Base-by-base conservation (phyloP, 2,797 vertebrate species). In the Pangasius larnaudii region DNA sequence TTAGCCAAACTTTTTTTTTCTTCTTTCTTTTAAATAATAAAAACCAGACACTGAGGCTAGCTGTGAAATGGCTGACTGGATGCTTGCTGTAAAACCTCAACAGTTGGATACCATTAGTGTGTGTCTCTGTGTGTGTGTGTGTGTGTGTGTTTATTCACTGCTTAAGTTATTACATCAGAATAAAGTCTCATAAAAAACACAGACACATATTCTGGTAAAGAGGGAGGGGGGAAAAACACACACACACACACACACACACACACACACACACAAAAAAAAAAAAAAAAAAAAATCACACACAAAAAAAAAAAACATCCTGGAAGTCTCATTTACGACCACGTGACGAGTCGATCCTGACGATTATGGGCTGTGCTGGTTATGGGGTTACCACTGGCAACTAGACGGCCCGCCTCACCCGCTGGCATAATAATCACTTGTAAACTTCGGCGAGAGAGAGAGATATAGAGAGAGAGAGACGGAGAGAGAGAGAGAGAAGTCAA, bases 61-160 rank as follows among this genome's bases (percentile, higher is more conserved):
- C 93, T 94, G 93, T 93, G 91, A 93, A 91, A 92, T 71, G 89
- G 89, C 92, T 91, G 89, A 92, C 93, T 93, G 91, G 91, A 94
- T 94, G 94, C 94, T 94, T 94, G 93, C 93, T 91, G 93, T 93
- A 93, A 95, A 86, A 94, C 91, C 93, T 92, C 88, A 88, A 93
- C 92, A 93, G 92, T 92, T 90, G 93, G 94, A 92, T 93, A 86
- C 91, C 92, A 90, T 89, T 81, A 82, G 71, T 39, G 51, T 27
- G 33, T 22, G 4, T 22, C 13, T 87, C 51, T 59, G 65, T 58
- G 77, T 79, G 16, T 78, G 75, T 78, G 46, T 56, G 33, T 56
- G 13, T 53, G 53, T 65, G 83, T 46, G 83, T 87, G 85, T 85
- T 61, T 86, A 30, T 61, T 59, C 75, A 71, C 88, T 87, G 86